Evolutionary conservation across 92 coral and sea anemone species (phyloP).

Genomic region (Plumapathes pennacea): DNA sequence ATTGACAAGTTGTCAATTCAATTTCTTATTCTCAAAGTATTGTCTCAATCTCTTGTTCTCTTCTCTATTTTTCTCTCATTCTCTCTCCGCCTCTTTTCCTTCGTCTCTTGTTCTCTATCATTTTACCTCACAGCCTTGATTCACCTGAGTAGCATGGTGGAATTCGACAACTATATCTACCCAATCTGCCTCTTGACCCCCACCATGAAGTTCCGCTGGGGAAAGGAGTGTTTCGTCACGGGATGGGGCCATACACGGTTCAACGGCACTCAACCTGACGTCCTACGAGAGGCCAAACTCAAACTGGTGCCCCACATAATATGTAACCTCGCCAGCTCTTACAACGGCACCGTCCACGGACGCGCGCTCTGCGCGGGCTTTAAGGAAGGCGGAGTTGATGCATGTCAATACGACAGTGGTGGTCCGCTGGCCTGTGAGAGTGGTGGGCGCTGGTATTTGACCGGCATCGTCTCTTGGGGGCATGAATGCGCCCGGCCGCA

Average conservation of each 20-base stretch:
- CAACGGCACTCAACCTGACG: slow-evolving; percentile 66
- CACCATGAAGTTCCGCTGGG: slow-evolving; percentile 55
- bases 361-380: slow-evolving; percentile 94
- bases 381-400: slow-evolving; percentile 84
- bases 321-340: slow-evolving; percentile 68
- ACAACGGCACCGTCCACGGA: slow-evolving; percentile 82
- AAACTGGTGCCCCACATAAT: slow-evolving; percentile 70
- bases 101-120: not conserved
- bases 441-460: slow-evolving; percentile 69
- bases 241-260: slow-evolving; percentile 87
- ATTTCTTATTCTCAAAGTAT: too few relatives aligned
- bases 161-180: slow-evolving; percentile 35
- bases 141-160: slow-evolving; percentile 45
- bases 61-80: not conserved
- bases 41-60: not conserved
- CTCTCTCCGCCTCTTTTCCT: not conserved
- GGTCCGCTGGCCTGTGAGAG: slow-evolving; percentile 80
- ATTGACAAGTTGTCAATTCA: not conserved
- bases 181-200: slow-evolving; percentile 76
- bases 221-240: slow-evolving; percentile 62
- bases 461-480: slow-evolving; percentile 95
- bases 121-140: slow-evolving; percentile 57
- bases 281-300: slow-evolving; percentile 75
- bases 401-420: slow-evolving; percentile 96
- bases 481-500: slow-evolving; percentile 87